phyloP scores from a whole-genome alignment of 2,113 vertebrate genomes.

The Equus quagga region DNA sequence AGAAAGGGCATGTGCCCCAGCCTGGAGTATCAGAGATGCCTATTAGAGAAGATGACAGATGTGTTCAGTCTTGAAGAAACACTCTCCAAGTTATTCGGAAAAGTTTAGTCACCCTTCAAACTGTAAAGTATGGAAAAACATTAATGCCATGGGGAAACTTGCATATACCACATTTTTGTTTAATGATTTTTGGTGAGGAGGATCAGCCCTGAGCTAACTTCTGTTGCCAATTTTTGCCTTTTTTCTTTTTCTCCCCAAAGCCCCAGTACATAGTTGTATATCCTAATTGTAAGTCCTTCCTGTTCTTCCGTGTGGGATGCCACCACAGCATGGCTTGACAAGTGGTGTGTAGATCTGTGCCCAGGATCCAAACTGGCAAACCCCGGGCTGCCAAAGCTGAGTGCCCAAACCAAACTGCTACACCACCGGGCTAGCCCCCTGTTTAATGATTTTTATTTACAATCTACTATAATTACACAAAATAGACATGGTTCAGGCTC shows the following conservation, averaged over 20 bases:
- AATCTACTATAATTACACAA: not conserved
- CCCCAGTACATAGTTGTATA: no score
- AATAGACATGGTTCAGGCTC: not conserved
- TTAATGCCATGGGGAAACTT: not conserved
- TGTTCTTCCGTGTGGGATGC: no score
- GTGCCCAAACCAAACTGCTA: no score
- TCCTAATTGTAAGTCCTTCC: no score
- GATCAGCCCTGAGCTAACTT: no score
- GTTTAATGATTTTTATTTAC: slow-evolving; percentile 40
- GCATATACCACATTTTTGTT: not conserved
- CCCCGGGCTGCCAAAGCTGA: no score
- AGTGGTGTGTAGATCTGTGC: no score
- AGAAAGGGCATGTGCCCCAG: not conserved
- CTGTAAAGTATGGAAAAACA: not conserved
- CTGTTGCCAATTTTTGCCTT: no score
- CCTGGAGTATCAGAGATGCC: not conserved
- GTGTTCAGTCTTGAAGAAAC: not conserved
- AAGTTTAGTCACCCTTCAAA: not conserved
- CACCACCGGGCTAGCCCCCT: not conserved
- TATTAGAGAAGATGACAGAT: not conserved
- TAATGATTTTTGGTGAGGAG: not conserved
- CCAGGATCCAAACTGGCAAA: no score
- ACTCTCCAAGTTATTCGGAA: slow-evolving; percentile 12
- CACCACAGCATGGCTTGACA: no score
- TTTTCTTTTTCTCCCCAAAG: no score